Conservation (phyloP, 2,797 vertebrate genomes). For the Aselliscus stoliczkanus region DNA sequence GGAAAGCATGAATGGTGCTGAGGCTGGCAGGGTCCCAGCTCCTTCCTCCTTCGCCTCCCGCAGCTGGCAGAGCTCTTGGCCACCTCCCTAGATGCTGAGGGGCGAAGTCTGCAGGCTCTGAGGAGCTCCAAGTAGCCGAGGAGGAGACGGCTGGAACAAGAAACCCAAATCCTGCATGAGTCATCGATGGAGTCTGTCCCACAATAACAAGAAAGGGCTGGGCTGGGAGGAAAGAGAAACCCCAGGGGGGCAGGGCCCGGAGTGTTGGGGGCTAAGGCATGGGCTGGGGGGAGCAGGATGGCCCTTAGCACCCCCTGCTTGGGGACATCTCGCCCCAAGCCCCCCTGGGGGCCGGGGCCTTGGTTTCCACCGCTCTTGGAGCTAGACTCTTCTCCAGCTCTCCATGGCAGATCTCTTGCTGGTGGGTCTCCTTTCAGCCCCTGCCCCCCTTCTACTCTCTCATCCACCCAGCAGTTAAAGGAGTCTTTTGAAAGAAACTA, state of each 20-base stretch:
- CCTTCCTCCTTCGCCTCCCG: neutral
- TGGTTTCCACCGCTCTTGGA: neutral
- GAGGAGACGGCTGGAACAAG: neutral
- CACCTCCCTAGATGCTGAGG: neutral
- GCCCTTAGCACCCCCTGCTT: neutral
- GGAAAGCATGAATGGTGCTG: neutral
- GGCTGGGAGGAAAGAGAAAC: neutral
- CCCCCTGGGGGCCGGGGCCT: neutral
- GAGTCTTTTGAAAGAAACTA: neutral
- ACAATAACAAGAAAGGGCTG: slow-evolving; percentile 36
- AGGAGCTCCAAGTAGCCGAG: neutral
- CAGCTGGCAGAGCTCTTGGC: neutral
- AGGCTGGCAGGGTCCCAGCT: neutral
- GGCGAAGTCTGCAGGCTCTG: neutral
- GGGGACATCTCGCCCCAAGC: neutral
- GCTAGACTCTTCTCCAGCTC: neutral
- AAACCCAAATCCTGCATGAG: slow-evolving; percentile 34
- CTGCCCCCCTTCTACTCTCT: neutral
- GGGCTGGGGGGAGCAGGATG: too few relatives aligned
- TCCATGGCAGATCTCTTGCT: neutral
- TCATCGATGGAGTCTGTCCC: slow-evolving; percentile 38
- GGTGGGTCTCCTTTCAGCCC: neutral
- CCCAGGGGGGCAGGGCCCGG: neutral
- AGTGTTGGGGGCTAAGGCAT: neutral
- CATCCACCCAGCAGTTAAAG: neutral